These are phyloP conservation scores for Lochmaea crataegi DNA, from an alignment of 2,888 invertebrate genomes.

Conservation along the genomic window DNA sequence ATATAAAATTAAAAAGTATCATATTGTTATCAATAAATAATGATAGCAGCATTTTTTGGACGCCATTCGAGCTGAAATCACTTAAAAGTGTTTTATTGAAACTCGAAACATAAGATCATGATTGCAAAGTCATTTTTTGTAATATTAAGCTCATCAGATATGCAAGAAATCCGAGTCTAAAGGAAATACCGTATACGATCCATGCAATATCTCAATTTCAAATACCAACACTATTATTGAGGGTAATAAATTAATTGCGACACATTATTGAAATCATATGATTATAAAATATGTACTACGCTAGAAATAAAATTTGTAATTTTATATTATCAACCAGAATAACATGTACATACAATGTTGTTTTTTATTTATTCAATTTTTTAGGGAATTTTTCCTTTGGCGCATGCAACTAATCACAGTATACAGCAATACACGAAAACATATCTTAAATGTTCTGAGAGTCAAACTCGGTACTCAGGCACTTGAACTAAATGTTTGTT, in stretches of 20 bases:
- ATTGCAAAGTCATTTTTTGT: slow-evolving; percentile 38
- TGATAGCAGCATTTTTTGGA: neutral
- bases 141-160: slow-evolving; percentile 23
- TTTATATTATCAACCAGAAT: too few relatives aligned
- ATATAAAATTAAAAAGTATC: neutral
- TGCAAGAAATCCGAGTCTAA: slow-evolving; percentile 38
- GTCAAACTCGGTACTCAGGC: too few relatives aligned
- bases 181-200: slow-evolving; percentile 38
- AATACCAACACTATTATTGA: slow-evolving; percentile 28
- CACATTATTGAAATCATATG: neutral
- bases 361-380: too few relatives aligned
- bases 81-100: slow-evolving; percentile 5
- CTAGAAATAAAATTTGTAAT: too few relatives aligned
- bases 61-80: slow-evolving; percentile 1
- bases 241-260: neutral
- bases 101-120: slow-evolving; percentile 32
- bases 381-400: too few relatives aligned
- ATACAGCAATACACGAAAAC: too few relatives aligned
- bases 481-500: too few relatives aligned
- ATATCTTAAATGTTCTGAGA: too few relatives aligned
- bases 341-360: too few relatives aligned
- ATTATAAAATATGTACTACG: too few relatives aligned
- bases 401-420: too few relatives aligned
- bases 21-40: neutral
- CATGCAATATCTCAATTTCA: slow-evolving; percentile 34